Conservation (phyloP, 1,140 invertebrate species). For the Drosophila repletoides region DNA sequence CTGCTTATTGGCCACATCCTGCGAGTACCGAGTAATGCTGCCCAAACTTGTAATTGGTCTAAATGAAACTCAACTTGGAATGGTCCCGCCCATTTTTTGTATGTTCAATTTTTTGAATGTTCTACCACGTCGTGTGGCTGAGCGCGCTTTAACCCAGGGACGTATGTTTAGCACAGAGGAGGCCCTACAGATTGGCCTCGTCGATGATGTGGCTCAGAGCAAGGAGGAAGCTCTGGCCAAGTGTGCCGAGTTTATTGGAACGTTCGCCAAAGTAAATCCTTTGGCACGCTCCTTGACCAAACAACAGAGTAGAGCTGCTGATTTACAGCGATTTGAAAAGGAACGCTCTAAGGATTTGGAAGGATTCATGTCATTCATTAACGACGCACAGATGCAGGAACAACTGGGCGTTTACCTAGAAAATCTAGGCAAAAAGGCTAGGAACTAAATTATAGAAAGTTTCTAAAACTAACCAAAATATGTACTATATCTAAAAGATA, state of each 20-base stretch:
- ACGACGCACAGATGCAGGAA: constrained; percentile 86
- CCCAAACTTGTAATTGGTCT: constrained; percentile 90
- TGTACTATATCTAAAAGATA: background rate
- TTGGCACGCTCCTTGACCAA: constrained; percentile 86
- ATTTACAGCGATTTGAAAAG: constrained; percentile 84
- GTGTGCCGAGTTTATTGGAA: constrained; percentile 86
- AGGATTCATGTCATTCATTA: constrained; percentile 85
- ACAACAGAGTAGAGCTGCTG: constrained; percentile 83
- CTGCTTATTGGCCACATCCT: constrained; percentile 89
- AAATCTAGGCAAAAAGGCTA: constrained; percentile 85
- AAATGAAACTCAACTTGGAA: constrained; percentile 89
- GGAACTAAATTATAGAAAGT: background rate
- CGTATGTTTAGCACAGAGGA: constrained; percentile 88
- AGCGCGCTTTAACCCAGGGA: constrained; percentile 88
- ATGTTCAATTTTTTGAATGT: constrained; percentile 83
- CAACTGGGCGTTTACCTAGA: constrained; percentile 87
- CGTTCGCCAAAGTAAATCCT: constrained; percentile 85
- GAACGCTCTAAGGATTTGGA: constrained; percentile 85
- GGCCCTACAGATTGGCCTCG: constrained; percentile 87
- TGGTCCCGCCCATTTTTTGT: constrained; percentile 90
- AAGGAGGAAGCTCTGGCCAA: constrained; percentile 87
- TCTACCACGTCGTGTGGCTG: constrained; percentile 83
- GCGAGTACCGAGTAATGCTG: constrained; percentile 93
- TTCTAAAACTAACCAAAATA: no score
- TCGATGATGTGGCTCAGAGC: constrained; percentile 88